Percentiles rank a stretch among this genome's conserved stretches.
These are phyloP conservation scores for Oncorhynchus masou DNA, from an alignment of 2,113 vertebrate genomes.

Conservation along the genomic window DNA sequence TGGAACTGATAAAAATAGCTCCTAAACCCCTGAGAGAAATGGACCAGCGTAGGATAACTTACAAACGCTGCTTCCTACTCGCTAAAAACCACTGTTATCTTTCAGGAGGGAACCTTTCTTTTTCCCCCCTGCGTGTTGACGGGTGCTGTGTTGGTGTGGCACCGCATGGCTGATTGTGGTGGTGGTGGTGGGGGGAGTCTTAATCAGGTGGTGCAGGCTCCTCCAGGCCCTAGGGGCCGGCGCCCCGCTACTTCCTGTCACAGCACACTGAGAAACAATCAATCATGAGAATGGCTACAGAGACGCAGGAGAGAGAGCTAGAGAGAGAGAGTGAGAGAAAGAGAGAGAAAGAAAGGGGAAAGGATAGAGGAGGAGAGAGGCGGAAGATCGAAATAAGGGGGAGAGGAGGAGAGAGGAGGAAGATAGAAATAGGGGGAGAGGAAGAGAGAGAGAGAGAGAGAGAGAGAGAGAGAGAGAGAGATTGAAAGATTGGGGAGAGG, in stretches of 20 bases:
- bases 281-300: slow-evolving; percentile 83
- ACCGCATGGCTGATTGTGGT: slow-evolving; percentile 84
- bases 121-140: slow-evolving; percentile 57
- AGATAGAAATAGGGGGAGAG: slow-evolving; percentile 8
- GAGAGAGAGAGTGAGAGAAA: slow-evolving; percentile 4
- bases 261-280: slow-evolving; percentile 90
- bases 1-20: slow-evolving; percentile 71
- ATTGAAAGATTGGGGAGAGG: neutral
- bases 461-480: neutral
- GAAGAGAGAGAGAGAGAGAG: slow-evolving; percentile 10
- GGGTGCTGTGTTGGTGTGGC: slow-evolving; percentile 61
- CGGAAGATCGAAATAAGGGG: neutral
- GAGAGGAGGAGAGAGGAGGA: slow-evolving; percentile 23
- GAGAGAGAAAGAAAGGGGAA: neutral
- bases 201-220: slow-evolving; percentile 89
- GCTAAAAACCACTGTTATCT: slow-evolving; percentile 61
- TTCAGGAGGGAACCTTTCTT: slow-evolving; percentile 63
- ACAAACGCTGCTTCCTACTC: neutral
- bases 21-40: slow-evolving; percentile 65
- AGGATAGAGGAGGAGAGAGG: neutral
- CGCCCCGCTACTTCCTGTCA: slow-evolving; percentile 88
- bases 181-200: slow-evolving; percentile 71
- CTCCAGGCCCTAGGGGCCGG: slow-evolving; percentile 82
- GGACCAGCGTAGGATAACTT: slow-evolving; percentile 45
- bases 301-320: slow-evolving; percentile 45